Evolutionary conservation across 1,140 invertebrate species (phyloP), one percentile per base, ranked within the genome.

Genomic region (Polypedilum pembai): DNA sequence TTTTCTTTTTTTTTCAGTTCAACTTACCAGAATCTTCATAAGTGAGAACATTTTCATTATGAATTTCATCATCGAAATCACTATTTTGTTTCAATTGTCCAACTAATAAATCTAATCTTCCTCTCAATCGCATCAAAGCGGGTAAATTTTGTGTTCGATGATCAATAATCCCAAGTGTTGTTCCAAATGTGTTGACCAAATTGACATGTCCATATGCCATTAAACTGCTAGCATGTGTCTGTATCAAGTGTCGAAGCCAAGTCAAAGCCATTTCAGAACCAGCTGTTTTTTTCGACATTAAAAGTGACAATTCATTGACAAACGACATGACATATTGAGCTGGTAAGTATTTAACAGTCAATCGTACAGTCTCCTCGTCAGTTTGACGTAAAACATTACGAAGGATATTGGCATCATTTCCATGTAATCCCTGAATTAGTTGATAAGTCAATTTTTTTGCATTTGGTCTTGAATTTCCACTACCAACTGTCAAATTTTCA

Each of bases 361-460:
- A 85, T 74, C 82, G 83, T 73, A 91, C 87, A 33, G 87, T 79
- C 18, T 83, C 83, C 78, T 85, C 84, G 76, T 89, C 86, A 56
- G 82, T 84, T 66, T 80, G 85, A 40, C 80, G 80, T 15, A 91
- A 79, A 1, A 90, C 88, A 12, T 80, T 85, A 17, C 82, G 80
- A 3, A 91, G 77, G 75, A 90, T 86, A 40, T 79, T 83, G 77
- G 85, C 86, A 79, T 94, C 90, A 78, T 91, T 90, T 77, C 91
- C 93, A 76, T 91, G 90, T 45, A 94, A 82, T 0, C 89, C 91
- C 83, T 94, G 89, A 73, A 92, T 84, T 1, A 94, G 79, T 24
- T 93, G 82, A 76, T 92, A 90, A 0, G 89, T 88, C 76, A 91
- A 85, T 81, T 91, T 92, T 74, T 88, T 85, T 17, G 83, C 86